phyloP scores from a whole-genome alignment of 2,797 vertebrate species.

The Sphenodon punctatus region DNA sequence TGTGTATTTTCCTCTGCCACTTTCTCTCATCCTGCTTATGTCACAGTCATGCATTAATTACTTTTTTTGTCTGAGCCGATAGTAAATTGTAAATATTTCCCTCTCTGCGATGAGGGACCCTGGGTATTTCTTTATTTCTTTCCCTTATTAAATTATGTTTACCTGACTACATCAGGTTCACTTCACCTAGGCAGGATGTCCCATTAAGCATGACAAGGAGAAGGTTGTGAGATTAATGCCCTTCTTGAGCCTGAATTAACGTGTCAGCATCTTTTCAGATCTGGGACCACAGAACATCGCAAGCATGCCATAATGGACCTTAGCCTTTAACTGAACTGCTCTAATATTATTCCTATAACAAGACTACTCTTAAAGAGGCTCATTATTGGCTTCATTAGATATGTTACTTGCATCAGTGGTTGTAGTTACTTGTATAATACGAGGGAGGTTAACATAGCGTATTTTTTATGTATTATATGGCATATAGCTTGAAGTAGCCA shows the following conservation, averaged over 20 bases:
- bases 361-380: constrained; percentile 88
- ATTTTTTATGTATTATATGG: constrained; percentile 85
- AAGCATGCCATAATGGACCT: constrained; percentile 78
- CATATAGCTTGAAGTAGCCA: constrained; percentile 86
- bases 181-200: constrained; percentile 83
- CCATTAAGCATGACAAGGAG: constrained; percentile 81
- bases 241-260: constrained; percentile 79
- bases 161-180: constrained; percentile 82
- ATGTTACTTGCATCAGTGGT: constrained; percentile 87
- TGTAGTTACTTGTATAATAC: constrained; percentile 83
- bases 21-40: background rate
- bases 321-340: constrained; percentile 81
- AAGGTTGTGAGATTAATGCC: constrained; percentile 84
- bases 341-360: constrained; percentile 84
- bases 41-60: constrained; percentile 10
- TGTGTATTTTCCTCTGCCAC: background rate
- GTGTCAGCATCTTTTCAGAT: constrained; percentile 82
- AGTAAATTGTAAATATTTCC: constrained; percentile 59
- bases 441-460: constrained; percentile 81
- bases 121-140: constrained; percentile 51
- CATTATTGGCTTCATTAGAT: constrained; percentile 92
- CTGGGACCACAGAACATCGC: constrained; percentile 66
- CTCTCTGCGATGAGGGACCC: constrained; percentile 33
- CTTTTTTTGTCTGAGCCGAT: constrained; percentile 23
- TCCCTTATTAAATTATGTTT: constrained; percentile 86